Evolutionary conservation across 2,113 vertebrate species (phyloP), one percentile per base, ranked within the genome.

Genomic region (Anolis carolinensis): DNA sequence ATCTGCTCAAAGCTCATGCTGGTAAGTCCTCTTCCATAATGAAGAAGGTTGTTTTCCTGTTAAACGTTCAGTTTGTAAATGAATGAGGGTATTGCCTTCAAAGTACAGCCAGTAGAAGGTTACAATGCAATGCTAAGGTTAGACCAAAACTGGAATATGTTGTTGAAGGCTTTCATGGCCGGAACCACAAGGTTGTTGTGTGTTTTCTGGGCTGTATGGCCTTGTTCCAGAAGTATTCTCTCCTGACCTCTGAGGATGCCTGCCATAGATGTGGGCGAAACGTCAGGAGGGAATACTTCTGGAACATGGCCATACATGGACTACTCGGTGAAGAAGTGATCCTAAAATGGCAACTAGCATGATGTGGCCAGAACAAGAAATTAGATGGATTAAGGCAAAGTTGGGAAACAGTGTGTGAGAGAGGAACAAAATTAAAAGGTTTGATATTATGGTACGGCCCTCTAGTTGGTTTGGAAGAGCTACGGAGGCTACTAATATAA

Each of bases 1-100:
- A 99, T 90, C 97, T 99, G 91, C 97, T 98, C 88, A 99, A 99
- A 96, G 96, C 97, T 88, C 99, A 99, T 76, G 97, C 98, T 96
- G 98, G 99, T 99, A 93, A 97, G 97, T 96, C 77, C 36, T 36
- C 32, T 89, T 91, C 90, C 80, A 59, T 72, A 80, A 68, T 77
- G 55, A 76, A 76, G 83, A 87, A 79, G 74, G 82, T 88, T 84
- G 90, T 74, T 72, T 79, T 79, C 77, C 87, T 87, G 79, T 83
- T 68, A n/a, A 13, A 73, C 32, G 48, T 23, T 67, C 25, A 0
- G 0, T 55, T 81, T 86, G 14, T 25, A n/a, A 44, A 27, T 59
- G 62, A 32, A 21, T 81, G 50, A 27, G 23, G 74, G 65, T 74
- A 63, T 78, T 71, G n/a, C 32, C 32, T 74, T 72, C 44, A 65